These are phyloP conservation scores for Eurystomus glaucurus DNA, from an alignment of 2,797 vertebrate genomes.

Conservation along the genomic window DNA sequence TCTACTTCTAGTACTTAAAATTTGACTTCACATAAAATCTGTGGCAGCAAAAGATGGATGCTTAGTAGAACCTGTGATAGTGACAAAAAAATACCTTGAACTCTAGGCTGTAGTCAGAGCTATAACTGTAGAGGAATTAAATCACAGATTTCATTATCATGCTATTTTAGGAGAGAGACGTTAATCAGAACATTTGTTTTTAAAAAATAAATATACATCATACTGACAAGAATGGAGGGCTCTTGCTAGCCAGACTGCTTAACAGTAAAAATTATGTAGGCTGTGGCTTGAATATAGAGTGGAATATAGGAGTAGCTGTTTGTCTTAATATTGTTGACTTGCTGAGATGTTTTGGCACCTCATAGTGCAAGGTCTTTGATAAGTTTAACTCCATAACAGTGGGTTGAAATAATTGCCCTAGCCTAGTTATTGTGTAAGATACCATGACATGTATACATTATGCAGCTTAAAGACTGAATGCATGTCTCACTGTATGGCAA, in stretches of 20 bases:
- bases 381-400: background rate
- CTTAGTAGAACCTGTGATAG: background rate
- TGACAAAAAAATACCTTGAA: slow-evolving; percentile 26
- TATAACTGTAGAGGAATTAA: slow-evolving; percentile 2
- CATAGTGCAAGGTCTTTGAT: background rate
- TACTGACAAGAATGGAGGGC: background rate
- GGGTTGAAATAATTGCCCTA: background rate
- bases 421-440: background rate
- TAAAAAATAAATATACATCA: background rate
- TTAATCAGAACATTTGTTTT: slow-evolving; percentile 24
- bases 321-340: slow-evolving; percentile 27
- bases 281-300: slow-evolving; percentile 17
- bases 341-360: background rate
- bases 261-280: slow-evolving; percentile 14
- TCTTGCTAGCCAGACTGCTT: slow-evolving; percentile 12
- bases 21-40: background rate
- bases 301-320: background rate
- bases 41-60: background rate
- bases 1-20: slow-evolving; percentile 22
- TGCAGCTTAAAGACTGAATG: background rate
- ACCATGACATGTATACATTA: background rate
- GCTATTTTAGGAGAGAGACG: slow-evolving; percentile 24
- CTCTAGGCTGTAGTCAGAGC: background rate
- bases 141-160: background rate
- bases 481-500: background rate